These are phyloP conservation scores for Acropora yongei DNA, from an alignment of 64 coral and sea anemone species.

Conservation along the genomic window DNA sequence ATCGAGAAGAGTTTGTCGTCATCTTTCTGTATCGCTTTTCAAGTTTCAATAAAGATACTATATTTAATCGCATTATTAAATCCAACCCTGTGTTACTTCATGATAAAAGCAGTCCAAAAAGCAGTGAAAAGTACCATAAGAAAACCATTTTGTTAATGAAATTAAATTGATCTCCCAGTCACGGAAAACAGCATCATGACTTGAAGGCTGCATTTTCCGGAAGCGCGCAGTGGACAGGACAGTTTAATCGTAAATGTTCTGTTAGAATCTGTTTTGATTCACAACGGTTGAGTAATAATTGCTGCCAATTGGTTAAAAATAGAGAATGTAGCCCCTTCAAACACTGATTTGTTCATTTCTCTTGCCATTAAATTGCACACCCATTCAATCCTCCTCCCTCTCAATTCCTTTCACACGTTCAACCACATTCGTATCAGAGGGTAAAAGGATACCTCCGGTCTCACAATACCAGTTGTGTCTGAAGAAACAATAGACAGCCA, in stretches of 20 bases:
- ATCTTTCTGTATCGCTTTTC: neutral
- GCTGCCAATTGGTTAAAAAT: no score
- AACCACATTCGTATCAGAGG: neutral
- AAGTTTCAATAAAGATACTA: neutral
- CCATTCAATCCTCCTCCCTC: neutral
- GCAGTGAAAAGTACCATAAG: neutral
- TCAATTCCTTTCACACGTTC: neutral
- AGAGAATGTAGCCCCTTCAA: no score
- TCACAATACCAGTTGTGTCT: constrained; percentile 99
- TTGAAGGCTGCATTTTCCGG: no score
- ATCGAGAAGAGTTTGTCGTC: neutral
- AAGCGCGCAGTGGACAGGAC: no score
- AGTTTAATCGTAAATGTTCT: no score
- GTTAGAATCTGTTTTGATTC: no score
- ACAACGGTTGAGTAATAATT: no score
- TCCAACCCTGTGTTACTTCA: neutral
- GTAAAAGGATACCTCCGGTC: constrained; percentile 64
- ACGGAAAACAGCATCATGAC: no score
- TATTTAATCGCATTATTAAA: neutral
- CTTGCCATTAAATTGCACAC: no score
- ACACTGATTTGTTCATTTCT: no score
- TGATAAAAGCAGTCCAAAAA: neutral
- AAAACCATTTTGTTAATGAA: neutral
- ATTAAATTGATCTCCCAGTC: neutral
- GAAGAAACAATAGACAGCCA: constrained; percentile 88